phyloP scores from a whole-genome alignment of 2,113 vertebrate species.

The Sus scrofa region DNA sequence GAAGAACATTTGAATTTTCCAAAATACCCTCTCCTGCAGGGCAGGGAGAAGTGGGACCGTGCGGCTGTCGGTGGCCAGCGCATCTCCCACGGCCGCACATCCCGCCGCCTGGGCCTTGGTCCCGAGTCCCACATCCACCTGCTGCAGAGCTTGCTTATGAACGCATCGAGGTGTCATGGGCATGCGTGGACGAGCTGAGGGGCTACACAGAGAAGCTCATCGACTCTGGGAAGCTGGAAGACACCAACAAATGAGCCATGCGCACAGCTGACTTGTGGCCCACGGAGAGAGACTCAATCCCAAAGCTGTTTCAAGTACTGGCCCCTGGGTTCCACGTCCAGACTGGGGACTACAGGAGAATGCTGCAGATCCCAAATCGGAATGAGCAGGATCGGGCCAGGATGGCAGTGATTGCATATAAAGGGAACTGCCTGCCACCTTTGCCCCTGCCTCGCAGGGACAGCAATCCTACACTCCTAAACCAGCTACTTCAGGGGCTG shows the following conservation, averaged over 20 bases:
- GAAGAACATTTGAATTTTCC: conserved; percentile 50
- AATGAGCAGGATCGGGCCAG: conserved; percentile 91
- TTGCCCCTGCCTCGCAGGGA: conserved; percentile 87
- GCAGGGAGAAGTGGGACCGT: too few relatives aligned
- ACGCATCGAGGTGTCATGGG: too few relatives aligned
- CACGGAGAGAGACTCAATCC: conserved; percentile 98
- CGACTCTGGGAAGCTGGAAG: too few relatives aligned
- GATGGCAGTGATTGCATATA: conserved; percentile 97
- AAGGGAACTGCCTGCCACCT: conserved; percentile 94
- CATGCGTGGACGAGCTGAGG: too few relatives aligned
- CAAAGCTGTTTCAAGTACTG: conserved; percentile 96
- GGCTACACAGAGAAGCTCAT: too few relatives aligned
- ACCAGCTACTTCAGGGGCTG: conserved; percentile 95
- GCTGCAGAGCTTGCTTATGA: too few relatives aligned
- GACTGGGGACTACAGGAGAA: conserved; percentile 89
- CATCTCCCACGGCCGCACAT: too few relatives aligned
- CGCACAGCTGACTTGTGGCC: too few relatives aligned
- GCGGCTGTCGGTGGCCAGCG: too few relatives aligned
- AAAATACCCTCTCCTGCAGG: conserved; percentile 18
- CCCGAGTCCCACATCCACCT: too few relatives aligned
- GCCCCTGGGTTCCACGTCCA: conserved; percentile 92
- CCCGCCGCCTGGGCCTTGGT: too few relatives aligned
- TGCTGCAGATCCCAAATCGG: conserved; percentile 93
- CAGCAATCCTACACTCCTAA: conserved; percentile 92
- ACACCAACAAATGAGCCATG: too few relatives aligned